A percentile compares a stretch with the other conserved stretches of the same genome.
phyloP scores from a whole-genome alignment of 2,797 vertebrate species.

The Epinephelus awoara region DNA sequence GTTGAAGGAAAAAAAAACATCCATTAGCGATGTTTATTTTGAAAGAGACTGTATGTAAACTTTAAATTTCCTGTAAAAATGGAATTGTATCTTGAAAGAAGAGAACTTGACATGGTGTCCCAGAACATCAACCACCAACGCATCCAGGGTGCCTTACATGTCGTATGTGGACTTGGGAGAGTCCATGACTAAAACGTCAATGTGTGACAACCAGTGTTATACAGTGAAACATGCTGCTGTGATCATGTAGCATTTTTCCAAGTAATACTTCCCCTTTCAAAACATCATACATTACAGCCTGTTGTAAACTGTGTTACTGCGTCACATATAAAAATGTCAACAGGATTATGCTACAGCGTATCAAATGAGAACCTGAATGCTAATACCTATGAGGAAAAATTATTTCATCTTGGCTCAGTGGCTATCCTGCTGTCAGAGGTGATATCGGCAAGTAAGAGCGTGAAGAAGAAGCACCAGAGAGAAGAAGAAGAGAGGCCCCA shows the following conservation, averaged over 20 bases:
- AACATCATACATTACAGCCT: neutral
- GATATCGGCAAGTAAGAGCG: conserved; percentile 15
- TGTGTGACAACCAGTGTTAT: neutral
- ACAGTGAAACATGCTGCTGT: neutral
- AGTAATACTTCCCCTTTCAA: neutral
- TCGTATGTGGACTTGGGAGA: no score
- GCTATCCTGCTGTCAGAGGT: conserved; percentile 19
- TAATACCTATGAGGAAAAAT: neutral
- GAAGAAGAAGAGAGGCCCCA: conserved; percentile 51
- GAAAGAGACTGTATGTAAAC: no score
- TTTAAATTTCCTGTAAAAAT: no score
- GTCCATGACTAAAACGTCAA: no score
- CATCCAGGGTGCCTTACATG: no score
- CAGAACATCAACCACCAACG: no score
- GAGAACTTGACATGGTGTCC: no score
- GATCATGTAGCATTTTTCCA: neutral
- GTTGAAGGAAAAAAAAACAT: no score
- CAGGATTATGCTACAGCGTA: neutral
- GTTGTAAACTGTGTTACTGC: neutral
- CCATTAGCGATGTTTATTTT: no score
- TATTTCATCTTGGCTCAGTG: neutral
- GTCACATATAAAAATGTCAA: conserved; percentile 1
- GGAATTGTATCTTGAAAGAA: no score
- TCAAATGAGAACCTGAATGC: conserved; percentile 3
- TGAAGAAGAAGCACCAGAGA: conserved; percentile 30